A percentile compares a stretch with the other conserved stretches of the same genome.
These are phyloP conservation scores for Sminthurides bifidus DNA, from an alignment of 1,140 invertebrate genomes.

Conservation along the genomic window DNA sequence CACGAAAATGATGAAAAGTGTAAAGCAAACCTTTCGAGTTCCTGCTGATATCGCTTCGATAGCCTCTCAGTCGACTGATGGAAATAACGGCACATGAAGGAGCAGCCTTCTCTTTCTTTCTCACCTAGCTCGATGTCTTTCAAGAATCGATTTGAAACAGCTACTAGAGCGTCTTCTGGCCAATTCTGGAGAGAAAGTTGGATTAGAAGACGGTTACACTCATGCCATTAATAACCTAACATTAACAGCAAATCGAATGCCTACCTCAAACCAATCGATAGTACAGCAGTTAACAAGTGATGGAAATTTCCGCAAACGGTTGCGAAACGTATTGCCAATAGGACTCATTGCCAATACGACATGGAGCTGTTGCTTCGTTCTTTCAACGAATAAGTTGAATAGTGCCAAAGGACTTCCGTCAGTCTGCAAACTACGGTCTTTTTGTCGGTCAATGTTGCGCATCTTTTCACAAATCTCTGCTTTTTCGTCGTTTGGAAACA, in stretches of 20 bases:
- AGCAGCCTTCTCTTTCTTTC: conserved; percentile 54
- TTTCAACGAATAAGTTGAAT: conserved; percentile 85
- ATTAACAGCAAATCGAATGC: conserved; percentile 3
- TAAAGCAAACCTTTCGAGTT: conserved; percentile 16
- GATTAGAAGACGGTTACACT: no score
- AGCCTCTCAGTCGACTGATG: conserved; percentile 70
- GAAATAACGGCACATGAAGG: conserved; percentile 81
- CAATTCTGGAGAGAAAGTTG: conserved; percentile 51
- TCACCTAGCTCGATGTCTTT: conserved; percentile 69
- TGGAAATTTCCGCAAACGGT: conserved; percentile 81
- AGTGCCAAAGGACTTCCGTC: conserved; percentile 68
- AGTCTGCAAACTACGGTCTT: conserved; percentile 70
- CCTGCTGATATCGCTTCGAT: conserved; percentile 50
- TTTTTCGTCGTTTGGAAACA: conserved; percentile 79
- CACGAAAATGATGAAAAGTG: no score
- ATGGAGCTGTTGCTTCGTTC: conserved; percentile 83
- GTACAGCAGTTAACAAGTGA: conserved; percentile 92
- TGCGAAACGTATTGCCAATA: conserved; percentile 72
- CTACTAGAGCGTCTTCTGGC: conserved; percentile 83
- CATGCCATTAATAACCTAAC: no score
- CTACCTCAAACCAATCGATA: conserved; percentile 92
- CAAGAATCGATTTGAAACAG: conserved; percentile 77
- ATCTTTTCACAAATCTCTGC: conserved; percentile 89
- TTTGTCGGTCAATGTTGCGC: conserved; percentile 74
- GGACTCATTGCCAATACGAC: conserved; percentile 87